A percentile compares a stretch with the other conserved stretches of the same genome.
Evolutionary conservation across 2,888 invertebrate genomes (phyloP).

Genomic region (Synanthedon myopaeformis): DNA sequence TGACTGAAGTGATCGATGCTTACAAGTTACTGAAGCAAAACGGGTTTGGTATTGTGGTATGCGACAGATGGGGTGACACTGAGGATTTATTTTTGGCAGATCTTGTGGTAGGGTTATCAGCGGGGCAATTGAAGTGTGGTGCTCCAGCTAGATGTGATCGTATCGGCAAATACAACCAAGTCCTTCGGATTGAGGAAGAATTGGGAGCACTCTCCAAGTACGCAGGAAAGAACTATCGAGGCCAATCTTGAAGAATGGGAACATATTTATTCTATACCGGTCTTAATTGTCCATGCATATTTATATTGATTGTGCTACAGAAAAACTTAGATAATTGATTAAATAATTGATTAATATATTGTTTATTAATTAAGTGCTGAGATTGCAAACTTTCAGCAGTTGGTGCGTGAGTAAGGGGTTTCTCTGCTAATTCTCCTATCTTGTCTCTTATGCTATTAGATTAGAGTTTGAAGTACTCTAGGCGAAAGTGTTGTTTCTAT

Average conservation of each 20-base stretch:
- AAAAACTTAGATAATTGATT: not conserved
- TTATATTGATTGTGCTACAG: not conserved
- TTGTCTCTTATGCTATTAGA: too few relatives aligned
- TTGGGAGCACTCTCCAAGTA: constrained; percentile 90
- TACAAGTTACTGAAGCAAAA: constrained; percentile 94
- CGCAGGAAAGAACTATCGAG: constrained; percentile 95
- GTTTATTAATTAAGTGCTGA: too few relatives aligned
- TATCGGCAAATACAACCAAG: constrained; percentile 97
- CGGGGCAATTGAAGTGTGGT: constrained; percentile 98
- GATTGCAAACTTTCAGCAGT: not conserved
- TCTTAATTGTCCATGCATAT: not conserved
- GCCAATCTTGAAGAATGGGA: constrained; percentile 39
- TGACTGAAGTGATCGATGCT: constrained; percentile 96
- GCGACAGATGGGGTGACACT: constrained; percentile 89
- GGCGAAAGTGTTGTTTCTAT: too few relatives aligned
- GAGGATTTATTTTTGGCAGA: constrained; percentile 98
- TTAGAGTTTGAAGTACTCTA: too few relatives aligned
- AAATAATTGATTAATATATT: not conserved
- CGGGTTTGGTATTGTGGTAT: constrained; percentile 81
- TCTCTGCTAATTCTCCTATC: too few relatives aligned
- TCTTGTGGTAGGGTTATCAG: constrained; percentile 95
- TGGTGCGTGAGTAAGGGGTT: too few relatives aligned
- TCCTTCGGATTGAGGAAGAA: constrained; percentile 97
- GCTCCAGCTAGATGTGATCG: constrained; percentile 97
- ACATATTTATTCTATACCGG: not conserved